Base-by-base conservation (phyloP, 2,888 invertebrate species). In the Agriopis leucophaearia region DNA sequence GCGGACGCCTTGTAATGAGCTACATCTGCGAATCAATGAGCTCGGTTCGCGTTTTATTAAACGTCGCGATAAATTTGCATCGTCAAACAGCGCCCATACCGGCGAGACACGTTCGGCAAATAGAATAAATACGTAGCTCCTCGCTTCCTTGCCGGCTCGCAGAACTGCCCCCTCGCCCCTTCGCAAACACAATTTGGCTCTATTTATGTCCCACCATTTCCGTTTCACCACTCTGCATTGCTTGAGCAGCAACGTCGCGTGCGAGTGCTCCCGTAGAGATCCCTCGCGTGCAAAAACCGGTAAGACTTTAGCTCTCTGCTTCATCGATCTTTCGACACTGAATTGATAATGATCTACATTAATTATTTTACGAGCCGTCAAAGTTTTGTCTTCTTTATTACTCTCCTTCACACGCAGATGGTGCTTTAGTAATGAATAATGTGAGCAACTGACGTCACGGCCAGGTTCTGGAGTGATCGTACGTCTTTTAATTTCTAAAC, bases 41-140 rank as follows among this genome's bases (percentile, higher is more conserved):
- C 83, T 85, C 78, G 86, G 84, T 82, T 83, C 82, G 87, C 88
- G 84, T 90, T 92, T 90, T 91, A 90, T 89, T 88, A 90, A 91
- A 85, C 88, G 86, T 84, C 83, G 85, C 88, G 87, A 92, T 92
- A 91, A 91, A 92, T 92, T 93, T 92, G 90, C 92, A 93, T 94
- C 88, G 85, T 86, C 90, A 91, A 93, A 91, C 89, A 91, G 88
- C 81, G 86, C 78, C 88, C 86, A 86, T 85, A 85, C 85, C 85
- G 83, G 81, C 82, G 87, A 84, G 82, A 91, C 93, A 93, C 93
- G 92, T 92, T 92, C 92, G 80, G 84, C 88, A 92, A 92, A 93
- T 92, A 91, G 88, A 92, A 90, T 92, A 90, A 92, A 91, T 92
- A 91, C 87, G 86, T 81, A 82, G 83, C 83, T 85, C 82, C 83